Percentiles rank a stretch among this genome's conserved stretches.
phyloP scores from a whole-genome alignment of 2,113 vertebrate species.

The Mus pahari region DNA sequence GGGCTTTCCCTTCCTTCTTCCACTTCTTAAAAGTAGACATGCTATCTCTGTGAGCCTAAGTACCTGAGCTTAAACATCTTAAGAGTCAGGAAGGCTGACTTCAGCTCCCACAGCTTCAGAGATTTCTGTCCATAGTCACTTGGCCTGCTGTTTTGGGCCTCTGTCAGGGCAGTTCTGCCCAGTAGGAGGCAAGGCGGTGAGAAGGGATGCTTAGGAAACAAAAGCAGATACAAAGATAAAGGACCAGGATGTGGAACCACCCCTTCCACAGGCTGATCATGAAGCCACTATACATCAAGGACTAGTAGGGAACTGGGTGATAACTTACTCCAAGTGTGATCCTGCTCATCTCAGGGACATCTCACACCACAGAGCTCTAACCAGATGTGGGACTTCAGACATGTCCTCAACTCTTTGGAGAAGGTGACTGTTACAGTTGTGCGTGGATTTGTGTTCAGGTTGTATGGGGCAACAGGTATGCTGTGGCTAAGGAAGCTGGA shows the following conservation, averaged over 20 bases:
- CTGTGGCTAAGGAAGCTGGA: no score
- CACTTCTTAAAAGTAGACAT: no score
- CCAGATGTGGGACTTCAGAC: not conserved
- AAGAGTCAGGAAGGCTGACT: not conserved
- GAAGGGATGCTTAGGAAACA: not conserved
- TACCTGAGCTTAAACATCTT: not conserved
- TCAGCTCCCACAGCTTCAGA: not conserved
- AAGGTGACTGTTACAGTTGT: not conserved
- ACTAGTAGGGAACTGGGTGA: no score
- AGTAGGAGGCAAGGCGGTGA: not conserved
- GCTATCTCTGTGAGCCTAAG: not conserved
- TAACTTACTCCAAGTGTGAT: not conserved
- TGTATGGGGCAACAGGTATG: no score
- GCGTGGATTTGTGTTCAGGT: not conserved
- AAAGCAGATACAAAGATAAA: not conserved
- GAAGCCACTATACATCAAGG: not conserved
- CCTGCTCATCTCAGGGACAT: not conserved
- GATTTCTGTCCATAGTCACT: not conserved
- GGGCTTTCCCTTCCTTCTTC: not conserved
- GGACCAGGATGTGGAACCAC: no score
- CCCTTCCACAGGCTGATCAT: not conserved
- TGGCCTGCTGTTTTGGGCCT: not conserved
- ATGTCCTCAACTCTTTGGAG: not conserved
- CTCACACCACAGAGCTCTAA: not conserved
- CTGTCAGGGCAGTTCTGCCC: no score